Evolutionary conservation across 2,888 invertebrate genomes (phyloP).

Genomic region (Prosopocoilus inquinatus): DNA sequence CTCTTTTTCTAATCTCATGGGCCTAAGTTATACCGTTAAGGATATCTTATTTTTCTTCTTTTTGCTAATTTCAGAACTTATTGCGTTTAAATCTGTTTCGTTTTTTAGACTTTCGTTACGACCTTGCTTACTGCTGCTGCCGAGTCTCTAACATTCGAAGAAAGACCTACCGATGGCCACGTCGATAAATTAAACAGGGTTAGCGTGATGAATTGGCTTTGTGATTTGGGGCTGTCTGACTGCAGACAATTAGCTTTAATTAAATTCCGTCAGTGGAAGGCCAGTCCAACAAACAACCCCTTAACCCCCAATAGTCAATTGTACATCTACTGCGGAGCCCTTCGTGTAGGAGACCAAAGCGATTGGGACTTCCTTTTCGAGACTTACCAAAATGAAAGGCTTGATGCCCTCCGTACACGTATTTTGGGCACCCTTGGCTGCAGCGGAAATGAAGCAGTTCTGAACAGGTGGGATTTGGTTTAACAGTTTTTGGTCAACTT

Average conservation of each 20-base stretch:
- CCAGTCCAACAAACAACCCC: background rate
- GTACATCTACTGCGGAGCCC: conserved; percentile 7
- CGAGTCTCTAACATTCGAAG: conserved; percentile 4
- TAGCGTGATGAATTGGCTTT: conserved; percentile 1
- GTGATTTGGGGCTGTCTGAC: conserved; percentile 1
- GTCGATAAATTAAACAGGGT: conserved; percentile 9
- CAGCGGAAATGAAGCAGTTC: conserved; percentile 1
- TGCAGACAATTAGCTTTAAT: conserved; percentile 1
- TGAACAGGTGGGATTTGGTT: background rate
- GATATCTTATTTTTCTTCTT: too few species aligned
- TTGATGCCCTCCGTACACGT: conserved; percentile 1
- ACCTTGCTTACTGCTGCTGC: background rate
- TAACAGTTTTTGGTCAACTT: background rate
- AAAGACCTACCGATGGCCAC: conserved; percentile 4
- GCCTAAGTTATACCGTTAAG: too few species aligned
- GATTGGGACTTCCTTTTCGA: conserved; percentile 5
- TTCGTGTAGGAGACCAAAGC: background rate
- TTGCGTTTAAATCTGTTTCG: background rate
- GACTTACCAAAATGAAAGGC: conserved; percentile 1
- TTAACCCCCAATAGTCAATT: conserved; percentile 8
- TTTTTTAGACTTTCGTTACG: conserved; percentile 2
- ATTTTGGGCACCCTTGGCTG: conserved; percentile 8
- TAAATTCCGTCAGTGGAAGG: conserved; percentile 1
- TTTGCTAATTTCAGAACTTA: too few species aligned
- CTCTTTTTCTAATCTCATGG: too few species aligned